phyloP scores from a whole-genome alignment of 1,140 invertebrate genomes.

The Philopotamus ludificatus region DNA sequence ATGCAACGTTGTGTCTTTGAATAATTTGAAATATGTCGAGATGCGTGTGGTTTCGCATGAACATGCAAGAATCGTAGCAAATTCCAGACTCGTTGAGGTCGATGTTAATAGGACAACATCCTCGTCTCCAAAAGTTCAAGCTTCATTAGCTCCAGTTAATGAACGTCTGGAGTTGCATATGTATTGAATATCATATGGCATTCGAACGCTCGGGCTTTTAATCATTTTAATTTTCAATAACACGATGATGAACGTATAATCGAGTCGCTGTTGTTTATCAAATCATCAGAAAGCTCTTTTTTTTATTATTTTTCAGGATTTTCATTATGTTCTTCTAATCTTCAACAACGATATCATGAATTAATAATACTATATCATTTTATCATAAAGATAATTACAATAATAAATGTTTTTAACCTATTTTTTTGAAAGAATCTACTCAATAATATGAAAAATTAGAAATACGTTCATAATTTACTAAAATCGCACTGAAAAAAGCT shows the following conservation, averaged over 20 bases:
- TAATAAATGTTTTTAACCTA: no score
- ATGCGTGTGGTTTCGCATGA: conserved; percentile 19
- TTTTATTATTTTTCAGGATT: no score
- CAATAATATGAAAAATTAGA: no score
- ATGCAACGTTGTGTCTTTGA: neutral
- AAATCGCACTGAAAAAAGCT: no score
- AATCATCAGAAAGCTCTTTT: conserved; percentile 5
- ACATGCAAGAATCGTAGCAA: neutral
- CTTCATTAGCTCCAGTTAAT: conserved; percentile 58
- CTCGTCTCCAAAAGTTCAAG: conserved; percentile 48
- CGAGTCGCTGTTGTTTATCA: neutral
- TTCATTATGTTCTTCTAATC: no score
- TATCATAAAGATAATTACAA: no score
- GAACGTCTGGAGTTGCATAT: conserved; percentile 34
- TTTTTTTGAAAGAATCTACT: no score
- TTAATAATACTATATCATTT: no score
- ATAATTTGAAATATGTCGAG: conserved; percentile 1
- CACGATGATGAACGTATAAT: neutral
- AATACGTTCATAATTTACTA: no score
- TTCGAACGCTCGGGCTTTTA: neutral
- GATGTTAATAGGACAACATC: conserved; percentile 30
- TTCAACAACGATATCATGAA: no score
- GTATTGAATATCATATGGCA: neutral
- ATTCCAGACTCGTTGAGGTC: conserved; percentile 10
- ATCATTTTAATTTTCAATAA: no score